Evolutionary conservation across 2,113 vertebrate species (phyloP).

Genomic region (Anguilla rostrata): DNA sequence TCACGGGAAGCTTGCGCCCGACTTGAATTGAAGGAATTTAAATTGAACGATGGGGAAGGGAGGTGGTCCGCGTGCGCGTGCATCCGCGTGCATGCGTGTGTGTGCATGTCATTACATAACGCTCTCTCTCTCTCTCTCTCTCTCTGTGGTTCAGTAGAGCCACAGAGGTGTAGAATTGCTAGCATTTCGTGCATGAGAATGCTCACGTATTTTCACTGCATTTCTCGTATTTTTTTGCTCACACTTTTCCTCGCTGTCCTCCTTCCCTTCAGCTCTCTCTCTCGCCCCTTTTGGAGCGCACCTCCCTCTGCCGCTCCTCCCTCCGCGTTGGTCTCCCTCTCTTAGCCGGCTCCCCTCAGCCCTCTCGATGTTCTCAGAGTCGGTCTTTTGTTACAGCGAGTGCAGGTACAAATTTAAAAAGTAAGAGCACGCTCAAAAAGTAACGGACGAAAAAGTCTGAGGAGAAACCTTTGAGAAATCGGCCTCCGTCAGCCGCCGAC

Average conservation of each 20-base stretch:
- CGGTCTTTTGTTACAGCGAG: background rate
- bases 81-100: background rate
- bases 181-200: background rate
- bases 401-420: background rate
- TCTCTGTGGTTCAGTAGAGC: too few species aligned
- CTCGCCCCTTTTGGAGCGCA: background rate
- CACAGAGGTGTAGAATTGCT: background rate
- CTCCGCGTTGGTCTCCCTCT: background rate
- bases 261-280: background rate
- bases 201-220: background rate
- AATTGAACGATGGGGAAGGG: background rate
- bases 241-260: background rate
- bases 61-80: background rate
- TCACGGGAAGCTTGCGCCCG: background rate
- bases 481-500: background rate
- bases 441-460: background rate
- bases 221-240: background rate
- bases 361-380: background rate
- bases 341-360: background rate
- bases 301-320: background rate
- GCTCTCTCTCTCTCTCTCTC: background rate
- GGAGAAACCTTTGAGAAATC: background rate
- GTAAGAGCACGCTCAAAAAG: background rate
- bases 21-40: conserved; percentile 10
- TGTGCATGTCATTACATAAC: background rate